Conservation (phyloP, 1,140 invertebrate species). For the Battus philenor region DNA sequence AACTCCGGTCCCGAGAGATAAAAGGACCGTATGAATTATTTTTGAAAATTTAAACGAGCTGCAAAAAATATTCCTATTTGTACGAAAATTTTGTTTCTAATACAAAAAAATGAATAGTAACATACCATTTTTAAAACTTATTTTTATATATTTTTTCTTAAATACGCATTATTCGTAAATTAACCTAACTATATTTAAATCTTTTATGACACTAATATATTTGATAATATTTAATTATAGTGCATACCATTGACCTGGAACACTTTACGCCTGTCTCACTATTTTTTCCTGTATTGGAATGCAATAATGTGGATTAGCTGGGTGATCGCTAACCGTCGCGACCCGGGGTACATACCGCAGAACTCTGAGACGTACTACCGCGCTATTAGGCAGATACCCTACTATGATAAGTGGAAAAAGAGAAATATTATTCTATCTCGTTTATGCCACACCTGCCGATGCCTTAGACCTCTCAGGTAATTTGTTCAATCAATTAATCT, state of each 20-base stretch:
- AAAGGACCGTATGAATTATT: too few relatives aligned
- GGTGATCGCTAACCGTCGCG: conserved; percentile 90
- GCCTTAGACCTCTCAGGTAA: conserved; percentile 84
- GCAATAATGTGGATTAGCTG: conserved; percentile 94
- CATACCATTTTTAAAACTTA: too few relatives aligned
- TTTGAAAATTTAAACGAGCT: too few relatives aligned
- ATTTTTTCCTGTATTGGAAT: conserved; percentile 94
- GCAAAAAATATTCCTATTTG: too few relatives aligned
- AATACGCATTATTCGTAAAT: too few relatives aligned
- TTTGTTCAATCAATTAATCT: background rate
- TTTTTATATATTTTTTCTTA: too few relatives aligned
- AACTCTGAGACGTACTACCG: conserved; percentile 93
- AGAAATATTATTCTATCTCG: conserved; percentile 89
- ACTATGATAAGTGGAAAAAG: conserved; percentile 93
- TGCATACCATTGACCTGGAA: conserved; percentile 95
- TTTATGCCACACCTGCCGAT: conserved; percentile 93
- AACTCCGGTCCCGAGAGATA: too few relatives aligned
- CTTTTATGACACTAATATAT: too few relatives aligned
- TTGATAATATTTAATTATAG: conserved; percentile 77
- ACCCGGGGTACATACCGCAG: conserved; percentile 92
- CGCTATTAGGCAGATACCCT: conserved; percentile 92
- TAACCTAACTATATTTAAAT: too few relatives aligned
- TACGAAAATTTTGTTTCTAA: too few relatives aligned
- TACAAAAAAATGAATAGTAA: too few relatives aligned
- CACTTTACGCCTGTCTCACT: conserved; percentile 87